Evolutionary conservation across 2,888 invertebrate species (phyloP), one percentile per base, ranked within the genome.

Genomic region (Pycnomerus fuliginosus): DNA sequence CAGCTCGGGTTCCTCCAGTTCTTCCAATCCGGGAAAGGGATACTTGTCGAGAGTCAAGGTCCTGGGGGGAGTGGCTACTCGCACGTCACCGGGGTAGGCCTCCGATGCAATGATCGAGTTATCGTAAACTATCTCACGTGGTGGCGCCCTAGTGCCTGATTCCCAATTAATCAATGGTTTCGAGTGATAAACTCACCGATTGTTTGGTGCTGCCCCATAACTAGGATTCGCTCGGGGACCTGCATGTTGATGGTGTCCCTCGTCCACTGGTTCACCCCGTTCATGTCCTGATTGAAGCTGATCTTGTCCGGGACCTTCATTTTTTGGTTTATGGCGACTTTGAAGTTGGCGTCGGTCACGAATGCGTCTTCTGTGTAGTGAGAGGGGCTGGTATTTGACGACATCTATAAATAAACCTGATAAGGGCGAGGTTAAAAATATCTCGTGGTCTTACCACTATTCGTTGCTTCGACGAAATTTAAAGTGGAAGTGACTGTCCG

Each of bases 161-260:
- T n/a, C n/a, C n/a, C 25, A 37, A 23, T 20, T 24, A 30, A 11
- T 29, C 13, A 13, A 17, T 11, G 33, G 10, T 8, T 16, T 33
- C 2, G 10, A 16, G 33, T 37, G 16, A 13, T 13, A 7, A 16
- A 29, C 3, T 64, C 68, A 80, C 80, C 80, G 64, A 80, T 62
- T 68, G 82, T 82, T 67, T 84, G 82, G 62, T 83, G 82, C 70
- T 84, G 83, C 67, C 95, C 95, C 60, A 87, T 80, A 30, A 95
- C 87, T 55, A 95, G 78, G 69, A 96, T 95, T 65, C 93, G 82
- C 65, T 95, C 95, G 2, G 95, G 95, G 22, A 96, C 94, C 65
- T 86, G 86, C 95, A 95, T 95, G 59, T 87, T 85, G 69, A 88
- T 84, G 72, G 87, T 87, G 58, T 90, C 88, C 66, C 80, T 79